phyloP scores from a whole-genome alignment of 2,113 vertebrate species.

The Argyrosomus japonicus region DNA sequence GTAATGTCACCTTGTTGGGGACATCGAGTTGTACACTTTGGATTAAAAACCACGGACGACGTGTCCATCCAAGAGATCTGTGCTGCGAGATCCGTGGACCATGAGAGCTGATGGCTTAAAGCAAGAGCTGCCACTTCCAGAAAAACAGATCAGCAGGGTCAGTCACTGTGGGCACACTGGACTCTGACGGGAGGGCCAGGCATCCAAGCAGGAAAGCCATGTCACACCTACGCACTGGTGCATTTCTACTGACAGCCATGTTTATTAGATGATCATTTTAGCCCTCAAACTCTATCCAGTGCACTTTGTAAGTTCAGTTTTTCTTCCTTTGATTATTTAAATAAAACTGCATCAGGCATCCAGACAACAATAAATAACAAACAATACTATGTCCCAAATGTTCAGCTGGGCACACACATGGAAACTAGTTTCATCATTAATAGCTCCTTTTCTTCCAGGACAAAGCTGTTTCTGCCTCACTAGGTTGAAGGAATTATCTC shows the following conservation, averaged over 20 bases:
- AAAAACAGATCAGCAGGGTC: slow-evolving; percentile 34
- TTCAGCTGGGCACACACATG: slow-evolving; percentile 15
- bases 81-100: slow-evolving; percentile 31
- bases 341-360: too few species aligned
- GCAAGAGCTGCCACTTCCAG: slow-evolving; percentile 30
- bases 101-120: slow-evolving; percentile 40
- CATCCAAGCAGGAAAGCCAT: slow-evolving; percentile 30
- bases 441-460: slow-evolving; percentile 39
- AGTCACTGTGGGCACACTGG: slow-evolving; percentile 18
- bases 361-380: slow-evolving; percentile 33
- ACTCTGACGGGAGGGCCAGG: slow-evolving; percentile 14
- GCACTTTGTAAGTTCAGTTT: background rate
- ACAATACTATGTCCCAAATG: slow-evolving; percentile 17
- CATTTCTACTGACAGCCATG: slow-evolving; percentile 24
- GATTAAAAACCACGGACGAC: slow-evolving; percentile 1
- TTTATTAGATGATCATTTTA: slow-evolving; percentile 38
- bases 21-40: slow-evolving; percentile 15
- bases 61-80: slow-evolving; percentile 22
- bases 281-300: slow-evolving; percentile 6
- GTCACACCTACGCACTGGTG: slow-evolving; percentile 29
- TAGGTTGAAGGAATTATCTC: slow-evolving; percentile 58
- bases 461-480: slow-evolving; percentile 52
- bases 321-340: background rate
- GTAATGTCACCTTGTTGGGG: slow-evolving; percentile 23
- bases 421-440: slow-evolving; percentile 56